Conservation (phyloP, 2,113 vertebrate genomes). For the Pelodiscus sinensis region DNA sequence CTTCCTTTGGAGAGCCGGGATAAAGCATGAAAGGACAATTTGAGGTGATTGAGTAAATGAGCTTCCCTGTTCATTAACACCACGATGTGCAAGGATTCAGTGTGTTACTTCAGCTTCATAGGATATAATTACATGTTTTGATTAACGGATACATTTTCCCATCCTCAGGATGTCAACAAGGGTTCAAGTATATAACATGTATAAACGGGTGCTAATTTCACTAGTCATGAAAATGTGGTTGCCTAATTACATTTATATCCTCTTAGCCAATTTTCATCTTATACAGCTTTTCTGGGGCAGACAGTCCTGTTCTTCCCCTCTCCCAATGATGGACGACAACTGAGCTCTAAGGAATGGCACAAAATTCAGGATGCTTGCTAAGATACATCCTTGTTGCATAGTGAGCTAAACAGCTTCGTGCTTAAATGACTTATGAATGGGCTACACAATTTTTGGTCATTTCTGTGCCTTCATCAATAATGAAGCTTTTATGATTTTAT, state of each 20-base stretch:
- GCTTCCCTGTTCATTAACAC: conserved; percentile 72
- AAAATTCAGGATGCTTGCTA: neutral
- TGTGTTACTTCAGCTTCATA: conserved; percentile 71
- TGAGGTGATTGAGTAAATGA: conserved; percentile 32
- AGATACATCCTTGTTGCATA: neutral
- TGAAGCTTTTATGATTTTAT: neutral
- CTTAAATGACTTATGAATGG: neutral
- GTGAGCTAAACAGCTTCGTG: neutral
- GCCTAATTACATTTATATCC: conserved; percentile 71
- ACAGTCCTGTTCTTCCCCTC: conserved; percentile 59
- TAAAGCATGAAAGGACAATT: conserved; percentile 42
- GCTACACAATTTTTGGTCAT: neutral
- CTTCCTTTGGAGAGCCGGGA: conserved; percentile 52
- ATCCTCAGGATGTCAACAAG: conserved; percentile 75
- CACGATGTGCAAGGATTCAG: conserved; percentile 58
- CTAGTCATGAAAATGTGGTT: conserved; percentile 68
- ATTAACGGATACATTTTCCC: conserved; percentile 75
- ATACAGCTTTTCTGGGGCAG: conserved; percentile 41
- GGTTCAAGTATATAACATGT: conserved; percentile 74
- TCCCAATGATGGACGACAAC: conserved; percentile 28
- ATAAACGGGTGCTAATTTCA: conserved; percentile 76
- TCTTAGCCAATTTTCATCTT: conserved; percentile 59
- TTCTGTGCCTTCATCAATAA: neutral
- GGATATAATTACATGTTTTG: conserved; percentile 78
- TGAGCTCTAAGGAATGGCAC: conserved; percentile 42